Percentiles rank a stretch among this genome's conserved stretches.
Evolutionary conservation across 2,888 invertebrate genomes (phyloP).

Genomic region (Chrysodeixis includens): DNA sequence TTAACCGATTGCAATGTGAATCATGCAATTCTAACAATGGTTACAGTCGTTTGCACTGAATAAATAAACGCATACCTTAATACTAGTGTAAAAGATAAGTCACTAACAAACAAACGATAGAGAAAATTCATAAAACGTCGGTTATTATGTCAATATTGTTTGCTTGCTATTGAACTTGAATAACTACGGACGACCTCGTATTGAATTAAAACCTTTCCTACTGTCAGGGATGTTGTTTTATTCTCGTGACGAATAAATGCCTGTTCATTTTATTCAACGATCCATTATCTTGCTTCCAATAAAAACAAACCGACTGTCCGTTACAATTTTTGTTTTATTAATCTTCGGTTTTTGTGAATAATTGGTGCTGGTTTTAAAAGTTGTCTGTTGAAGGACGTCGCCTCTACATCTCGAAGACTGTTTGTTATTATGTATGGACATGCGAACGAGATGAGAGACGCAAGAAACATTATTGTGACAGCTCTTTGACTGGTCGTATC

Average conservation of each 20-base stretch:
- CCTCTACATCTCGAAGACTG: slow-evolving; percentile 48
- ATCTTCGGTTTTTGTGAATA: slow-evolving; percentile 57
- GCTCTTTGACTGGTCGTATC: slow-evolving; percentile 73
- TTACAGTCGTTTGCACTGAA: slow-evolving; percentile 35
- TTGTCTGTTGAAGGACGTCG: slow-evolving; percentile 65
- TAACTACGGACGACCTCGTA: not conserved
- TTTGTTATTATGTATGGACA: slow-evolving; percentile 54
- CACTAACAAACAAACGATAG: slow-evolving; percentile 15
- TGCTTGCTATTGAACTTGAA: not conserved
- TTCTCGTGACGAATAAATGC: slow-evolving; percentile 40
- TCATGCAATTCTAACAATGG: slow-evolving; percentile 57
- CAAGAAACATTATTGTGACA: slow-evolving; percentile 72
- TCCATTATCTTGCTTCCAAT: slow-evolving; percentile 48
- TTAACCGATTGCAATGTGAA: slow-evolving; percentile 54
- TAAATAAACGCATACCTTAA: slow-evolving; percentile 31
- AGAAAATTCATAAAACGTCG: slow-evolving; percentile 8
- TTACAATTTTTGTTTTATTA: slow-evolving; percentile 57
- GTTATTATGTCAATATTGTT: too few species aligned
- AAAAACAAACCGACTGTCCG: slow-evolving; percentile 47
- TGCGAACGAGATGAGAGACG: slow-evolving; percentile 41
- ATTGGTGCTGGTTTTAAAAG: slow-evolving; percentile 62
- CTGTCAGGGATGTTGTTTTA: slow-evolving; percentile 38
- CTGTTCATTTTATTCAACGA: slow-evolving; percentile 42
- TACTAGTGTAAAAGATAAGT: slow-evolving; percentile 23
- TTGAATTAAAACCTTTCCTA: slow-evolving; percentile 27